Percentiles rank a stretch among this genome's conserved stretches.
These are phyloP conservation scores for Spisula subtruncata DNA, from an alignment of 2,888 invertebrate species.

Conservation along the genomic window DNA sequence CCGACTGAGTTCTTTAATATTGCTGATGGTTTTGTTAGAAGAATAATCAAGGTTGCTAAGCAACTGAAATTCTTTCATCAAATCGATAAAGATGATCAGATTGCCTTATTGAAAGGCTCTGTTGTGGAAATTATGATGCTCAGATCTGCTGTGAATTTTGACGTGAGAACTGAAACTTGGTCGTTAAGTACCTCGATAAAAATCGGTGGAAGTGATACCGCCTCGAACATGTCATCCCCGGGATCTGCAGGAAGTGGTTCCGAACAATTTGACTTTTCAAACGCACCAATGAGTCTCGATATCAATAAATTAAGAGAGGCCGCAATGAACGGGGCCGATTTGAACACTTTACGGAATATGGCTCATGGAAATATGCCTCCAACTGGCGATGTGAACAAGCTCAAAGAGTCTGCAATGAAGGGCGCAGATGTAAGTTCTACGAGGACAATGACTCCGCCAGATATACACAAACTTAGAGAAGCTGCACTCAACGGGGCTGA, in stretches of 20 bases:
- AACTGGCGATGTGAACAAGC: not conserved
- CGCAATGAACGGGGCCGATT: conserved; percentile 59
- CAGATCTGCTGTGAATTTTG: conserved; percentile 85
- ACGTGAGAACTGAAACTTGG: conserved; percentile 82
- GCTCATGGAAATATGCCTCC: conserved; percentile 29
- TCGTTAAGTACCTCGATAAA: conserved; percentile 77
- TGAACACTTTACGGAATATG: conserved; percentile 59
- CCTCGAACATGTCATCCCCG: conserved; percentile 18
- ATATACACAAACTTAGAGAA: not conserved
- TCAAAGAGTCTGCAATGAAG: too few relatives aligned
- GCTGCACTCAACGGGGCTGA: conserved; percentile 61
- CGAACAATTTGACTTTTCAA: not conserved
- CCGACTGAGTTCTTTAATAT: conserved; percentile 84
- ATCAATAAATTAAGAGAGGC: conserved; percentile 58
- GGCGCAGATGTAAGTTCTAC: too few relatives aligned
- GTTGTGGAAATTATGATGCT: conserved; percentile 86
- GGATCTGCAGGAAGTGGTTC: conserved; percentile 26
- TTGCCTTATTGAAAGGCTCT: conserved; percentile 90
- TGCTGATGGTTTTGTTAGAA: conserved; percentile 85
- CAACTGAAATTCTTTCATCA: conserved; percentile 94
- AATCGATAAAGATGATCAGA: conserved; percentile 97
- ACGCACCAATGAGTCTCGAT: conserved; percentile 44
- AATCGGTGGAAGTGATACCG: not conserved
- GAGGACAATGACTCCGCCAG: not conserved
- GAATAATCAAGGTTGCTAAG: conserved; percentile 92